Conservation (phyloP, 2,888 invertebrate species). For the Lochmaea crataegi region DNA sequence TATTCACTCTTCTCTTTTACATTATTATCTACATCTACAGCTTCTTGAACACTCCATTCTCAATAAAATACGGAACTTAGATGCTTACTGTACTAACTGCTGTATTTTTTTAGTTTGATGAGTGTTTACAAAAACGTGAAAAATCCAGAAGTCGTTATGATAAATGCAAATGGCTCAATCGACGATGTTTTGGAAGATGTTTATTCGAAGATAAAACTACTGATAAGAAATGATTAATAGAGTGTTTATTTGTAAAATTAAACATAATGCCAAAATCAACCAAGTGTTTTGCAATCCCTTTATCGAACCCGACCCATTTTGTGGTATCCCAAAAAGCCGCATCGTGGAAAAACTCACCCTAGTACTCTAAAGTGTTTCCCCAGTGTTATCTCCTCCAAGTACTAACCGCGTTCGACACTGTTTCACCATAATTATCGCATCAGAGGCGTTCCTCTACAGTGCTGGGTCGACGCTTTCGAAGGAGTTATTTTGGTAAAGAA, state of each 20-base stretch:
- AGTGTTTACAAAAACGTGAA: constrained; percentile 47
- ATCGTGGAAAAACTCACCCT: too few relatives aligned
- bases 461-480: too few relatives aligned
- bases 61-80: too few relatives aligned
- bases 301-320: too few relatives aligned
- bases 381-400: too few relatives aligned
- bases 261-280: neutral
- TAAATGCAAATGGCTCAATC: constrained; percentile 41
- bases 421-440: too few relatives aligned
- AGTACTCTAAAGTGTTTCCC: too few relatives aligned
- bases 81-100: neutral
- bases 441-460: too few relatives aligned
- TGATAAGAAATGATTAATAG: neutral
- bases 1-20: neutral
- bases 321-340: too few relatives aligned
- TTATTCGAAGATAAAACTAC: constrained; percentile 28
- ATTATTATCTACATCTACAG: neutral
- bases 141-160: constrained; percentile 42
- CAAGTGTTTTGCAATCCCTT: neutral
- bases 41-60: too few relatives aligned
- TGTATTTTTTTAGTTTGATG: constrained; percentile 44
- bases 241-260: neutral
- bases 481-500: too few relatives aligned
- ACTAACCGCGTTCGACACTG: too few relatives aligned
- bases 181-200: constrained; percentile 32